Base-by-base conservation (phyloP, 1,140 invertebrate species). In the Camponotus pennsylvanicus region DNA sequence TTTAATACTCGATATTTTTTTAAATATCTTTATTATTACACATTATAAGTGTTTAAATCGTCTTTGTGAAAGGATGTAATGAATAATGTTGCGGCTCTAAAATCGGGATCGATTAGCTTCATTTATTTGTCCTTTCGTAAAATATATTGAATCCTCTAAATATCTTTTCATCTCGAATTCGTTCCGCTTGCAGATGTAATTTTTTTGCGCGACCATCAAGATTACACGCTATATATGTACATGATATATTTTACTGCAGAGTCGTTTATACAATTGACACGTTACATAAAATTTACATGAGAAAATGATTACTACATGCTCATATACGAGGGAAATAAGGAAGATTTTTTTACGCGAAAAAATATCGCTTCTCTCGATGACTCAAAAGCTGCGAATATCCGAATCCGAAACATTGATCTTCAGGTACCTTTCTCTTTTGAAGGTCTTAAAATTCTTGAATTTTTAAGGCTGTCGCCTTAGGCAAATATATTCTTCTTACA, bases 131-230 rank as follows among this genome's bases (percentile, higher is more conserved):
- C 3, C 6, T 59, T 80, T 32, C 49, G 34, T 21, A 80, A 80
- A 80, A 80, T 79, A 79, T 80, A 80, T 80, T 79, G 55, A 79
- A 69, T 69, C 15, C 40, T 37, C 7, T 42, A 42, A 80, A 70
- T 21, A 69, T 5, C 15, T 52, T 52, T 42, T 67, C 66, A 18
- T 52, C 34, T 37, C 15, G n/a, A 40, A 69, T 57, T 69, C 0
- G 1, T 42, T 57, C 9, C 45, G 21, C 49, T 67, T 15, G 13
- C 11, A 34, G 64, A 80, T 70, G 13, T 57, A 80, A 69, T 69
- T 80, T 70, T 80, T 70, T 52, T 15, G 13, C 13, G 34, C 34
- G 32, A 80, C 13, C n/a, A 69, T 80, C 49, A 37, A 79, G 49
- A 80, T 40, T 45, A 78, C 32, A 78, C 32, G 18, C 59, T 67